These are phyloP conservation scores for Cercopithecus mitis DNA, from an alignment of 2,797 vertebrate species.

Conservation along the genomic window DNA sequence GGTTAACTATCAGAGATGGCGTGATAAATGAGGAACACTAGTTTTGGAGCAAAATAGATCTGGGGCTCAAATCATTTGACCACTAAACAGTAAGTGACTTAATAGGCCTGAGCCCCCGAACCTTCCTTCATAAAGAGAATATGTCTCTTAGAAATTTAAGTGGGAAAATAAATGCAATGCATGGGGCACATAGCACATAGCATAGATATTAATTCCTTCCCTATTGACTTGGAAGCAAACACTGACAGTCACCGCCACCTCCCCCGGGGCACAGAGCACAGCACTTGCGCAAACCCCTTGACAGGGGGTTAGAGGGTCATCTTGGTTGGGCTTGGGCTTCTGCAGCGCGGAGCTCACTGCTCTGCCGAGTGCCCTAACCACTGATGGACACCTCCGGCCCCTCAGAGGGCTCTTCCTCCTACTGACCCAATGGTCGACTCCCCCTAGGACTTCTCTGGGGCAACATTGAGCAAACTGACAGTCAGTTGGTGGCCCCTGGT, in stretches of 20 bases:
- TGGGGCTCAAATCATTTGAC: neutral
- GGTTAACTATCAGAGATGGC: neutral
- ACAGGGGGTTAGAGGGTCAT: neutral
- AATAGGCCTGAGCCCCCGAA: no score
- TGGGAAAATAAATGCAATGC: neutral
- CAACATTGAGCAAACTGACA: neutral
- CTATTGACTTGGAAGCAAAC: neutral
- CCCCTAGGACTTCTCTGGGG: no score
- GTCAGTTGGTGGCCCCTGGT: accelerated
- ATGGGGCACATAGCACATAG: accelerated
- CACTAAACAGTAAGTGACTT: no score
- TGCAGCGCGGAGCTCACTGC: neutral
- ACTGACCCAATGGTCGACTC: accelerated
- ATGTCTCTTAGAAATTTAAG: neutral
- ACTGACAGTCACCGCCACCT: neutral
- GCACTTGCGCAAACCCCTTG: neutral
- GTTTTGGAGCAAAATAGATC: neutral
- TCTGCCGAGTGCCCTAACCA: neutral
- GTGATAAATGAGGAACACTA: neutral
- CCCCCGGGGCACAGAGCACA: neutral
- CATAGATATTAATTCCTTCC: neutral
- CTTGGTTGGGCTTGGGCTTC: neutral
- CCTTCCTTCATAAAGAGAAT: neutral
- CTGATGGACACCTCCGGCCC: neutral
- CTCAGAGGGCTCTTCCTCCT: neutral